Evolutionary conservation across 2,888 invertebrate species (phyloP).

Genomic region (Mellilla xanthometata): DNA sequence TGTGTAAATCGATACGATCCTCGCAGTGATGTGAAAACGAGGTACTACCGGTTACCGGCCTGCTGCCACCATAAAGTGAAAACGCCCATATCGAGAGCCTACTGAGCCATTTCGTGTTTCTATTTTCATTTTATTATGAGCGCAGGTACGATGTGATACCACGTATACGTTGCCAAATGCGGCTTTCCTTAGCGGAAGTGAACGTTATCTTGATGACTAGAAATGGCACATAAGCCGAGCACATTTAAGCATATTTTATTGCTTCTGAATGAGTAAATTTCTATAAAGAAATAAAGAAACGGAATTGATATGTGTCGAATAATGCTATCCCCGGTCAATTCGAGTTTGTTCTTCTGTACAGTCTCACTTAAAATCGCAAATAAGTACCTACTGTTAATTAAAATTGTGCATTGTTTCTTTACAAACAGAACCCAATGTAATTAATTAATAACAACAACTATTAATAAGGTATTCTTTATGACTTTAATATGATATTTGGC

Average conservation of each 20-base stretch:
- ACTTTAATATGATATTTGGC: too few relatives aligned
- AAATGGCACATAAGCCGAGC: not conserved
- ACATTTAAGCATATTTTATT: not conserved
- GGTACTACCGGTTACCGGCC: constrained; percentile 40
- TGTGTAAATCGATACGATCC: constrained; percentile 33
- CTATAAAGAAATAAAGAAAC: not conserved
- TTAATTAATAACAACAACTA: too few relatives aligned
- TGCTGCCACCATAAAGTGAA: constrained; percentile 45
- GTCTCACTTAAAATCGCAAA: too few relatives aligned
- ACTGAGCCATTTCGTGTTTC: constrained; percentile 42
- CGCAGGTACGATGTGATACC: constrained; percentile 26
- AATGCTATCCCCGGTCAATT: too few relatives aligned
- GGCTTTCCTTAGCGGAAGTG: constrained; percentile 10
- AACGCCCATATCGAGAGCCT: constrained; percentile 40
- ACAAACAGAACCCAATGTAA: too few relatives aligned
- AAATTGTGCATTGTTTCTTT: too few relatives aligned
- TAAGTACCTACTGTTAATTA: too few relatives aligned
- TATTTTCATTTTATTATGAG: constrained; percentile 44
- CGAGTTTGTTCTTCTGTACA: too few relatives aligned
- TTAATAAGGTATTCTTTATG: too few relatives aligned
- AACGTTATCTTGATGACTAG: not conserved
- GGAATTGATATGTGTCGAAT: not conserved
- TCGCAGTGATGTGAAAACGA: constrained; percentile 43
- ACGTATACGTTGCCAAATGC: constrained; percentile 18
- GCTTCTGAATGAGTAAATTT: not conserved